phyloP scores from a whole-genome alignment of 2,113 vertebrate species.

The Xiphophorus couchianus region DNA sequence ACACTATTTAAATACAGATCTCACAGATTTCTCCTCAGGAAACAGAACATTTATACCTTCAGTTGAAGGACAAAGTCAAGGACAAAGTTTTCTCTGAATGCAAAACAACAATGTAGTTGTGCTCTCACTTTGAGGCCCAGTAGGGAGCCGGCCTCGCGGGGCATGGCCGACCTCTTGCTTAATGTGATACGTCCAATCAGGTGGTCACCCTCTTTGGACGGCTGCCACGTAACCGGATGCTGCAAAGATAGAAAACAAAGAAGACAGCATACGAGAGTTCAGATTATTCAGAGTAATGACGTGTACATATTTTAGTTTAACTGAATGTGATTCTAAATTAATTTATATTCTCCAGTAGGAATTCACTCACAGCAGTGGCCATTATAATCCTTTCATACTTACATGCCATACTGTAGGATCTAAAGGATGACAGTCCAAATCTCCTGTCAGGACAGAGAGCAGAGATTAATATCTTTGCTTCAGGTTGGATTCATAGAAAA shows the following conservation, averaged over 20 bases:
- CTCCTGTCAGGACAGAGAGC: slow-evolving; percentile 79
- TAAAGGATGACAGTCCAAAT: slow-evolving; percentile 97
- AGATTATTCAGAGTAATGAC: neutral
- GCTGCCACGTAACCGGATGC: slow-evolving; percentile 98
- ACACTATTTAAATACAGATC: no score
- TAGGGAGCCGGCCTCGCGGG: slow-evolving; percentile 94
- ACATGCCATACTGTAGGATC: slow-evolving; percentile 97
- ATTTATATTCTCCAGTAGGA: neutral
- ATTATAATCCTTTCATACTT: slow-evolving; percentile 68
- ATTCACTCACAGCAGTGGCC: neutral
- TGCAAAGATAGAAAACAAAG: slow-evolving; percentile 54
- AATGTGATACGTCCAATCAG: slow-evolving; percentile 96
- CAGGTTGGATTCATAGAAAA: no score
- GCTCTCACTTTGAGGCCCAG: slow-evolving; percentile 94
- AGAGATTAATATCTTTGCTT: neutral
- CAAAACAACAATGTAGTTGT: neutral
- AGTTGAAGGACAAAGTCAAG: neutral
- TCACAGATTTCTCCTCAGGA: neutral
- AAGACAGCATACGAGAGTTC: neutral
- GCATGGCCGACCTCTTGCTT: slow-evolving; percentile 96
- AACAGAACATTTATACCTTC: neutral
- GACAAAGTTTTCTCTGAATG: neutral
- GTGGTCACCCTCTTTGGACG: slow-evolving; percentile 97
- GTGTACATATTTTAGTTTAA: neutral
- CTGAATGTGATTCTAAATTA: neutral